A percentile compares a stretch with the other conserved stretches of the same genome.
Conservation (phyloP, 64 coral and sea anemone species). For the Exaiptasia diaphana region DNA sequence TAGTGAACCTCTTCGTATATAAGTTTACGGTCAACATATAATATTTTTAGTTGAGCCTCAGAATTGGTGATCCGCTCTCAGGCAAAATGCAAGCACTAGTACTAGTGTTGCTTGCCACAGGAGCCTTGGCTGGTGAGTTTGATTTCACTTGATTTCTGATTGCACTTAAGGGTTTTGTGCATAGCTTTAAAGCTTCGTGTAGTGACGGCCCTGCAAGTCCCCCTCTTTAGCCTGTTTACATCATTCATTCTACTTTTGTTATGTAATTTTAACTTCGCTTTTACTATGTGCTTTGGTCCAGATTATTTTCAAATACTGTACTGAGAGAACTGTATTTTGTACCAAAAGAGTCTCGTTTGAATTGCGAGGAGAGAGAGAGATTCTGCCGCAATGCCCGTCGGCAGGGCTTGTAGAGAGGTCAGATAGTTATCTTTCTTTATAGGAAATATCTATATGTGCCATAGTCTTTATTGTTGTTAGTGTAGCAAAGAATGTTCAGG, state of each 20-base stretch:
- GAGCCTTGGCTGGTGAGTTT: conserved; percentile 80
- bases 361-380: too few species aligned
- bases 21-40: not conserved
- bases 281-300: not conserved
- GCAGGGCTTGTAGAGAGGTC: too few species aligned
- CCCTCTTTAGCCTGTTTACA: not conserved
- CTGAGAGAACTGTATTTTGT: too few species aligned
- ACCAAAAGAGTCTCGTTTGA: too few species aligned
- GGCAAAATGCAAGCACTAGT: conserved; percentile 59
- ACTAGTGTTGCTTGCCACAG: conserved; percentile 89
- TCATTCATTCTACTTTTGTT: not conserved
- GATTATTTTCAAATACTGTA: not conserved
- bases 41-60: not conserved
- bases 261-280: not conserved
- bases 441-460: too few species aligned
- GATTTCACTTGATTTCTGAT: not conserved
- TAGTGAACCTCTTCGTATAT: not conserved
- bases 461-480: too few species aligned
- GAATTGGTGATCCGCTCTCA: not conserved
- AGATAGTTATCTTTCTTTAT: too few species aligned
- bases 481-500: too few species aligned
- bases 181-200: not conserved
- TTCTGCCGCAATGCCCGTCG: too few species aligned
- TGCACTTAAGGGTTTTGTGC: not conserved
- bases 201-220: not conserved